These are phyloP conservation scores for Sabatieria punctata DNA, from an alignment of 2,888 invertebrate species.

Conservation along the genomic window DNA sequence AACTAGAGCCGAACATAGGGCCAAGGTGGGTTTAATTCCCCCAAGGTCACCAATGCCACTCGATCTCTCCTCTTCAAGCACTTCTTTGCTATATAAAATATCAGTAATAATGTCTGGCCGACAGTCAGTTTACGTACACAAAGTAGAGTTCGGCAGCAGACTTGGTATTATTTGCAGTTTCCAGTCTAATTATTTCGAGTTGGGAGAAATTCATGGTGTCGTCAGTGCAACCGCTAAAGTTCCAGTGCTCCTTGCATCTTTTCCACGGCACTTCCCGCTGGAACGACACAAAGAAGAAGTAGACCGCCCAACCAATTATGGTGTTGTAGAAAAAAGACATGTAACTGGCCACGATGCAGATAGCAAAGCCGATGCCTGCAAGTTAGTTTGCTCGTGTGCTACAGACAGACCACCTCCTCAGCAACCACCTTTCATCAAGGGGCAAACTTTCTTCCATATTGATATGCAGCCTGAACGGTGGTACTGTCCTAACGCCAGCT, in stretches of 20 bases:
- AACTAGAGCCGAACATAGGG: slow-evolving; percentile 70
- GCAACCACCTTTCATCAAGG: slow-evolving; percentile 58
- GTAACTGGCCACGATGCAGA: slow-evolving; percentile 84
- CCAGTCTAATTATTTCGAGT: too few relatives aligned
- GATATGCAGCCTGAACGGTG: slow-evolving; percentile 77
- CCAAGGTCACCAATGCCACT: slow-evolving; percentile 71
- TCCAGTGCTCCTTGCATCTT: slow-evolving; percentile 67
- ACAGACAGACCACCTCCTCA: neutral
- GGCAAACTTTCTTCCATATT: slow-evolving; percentile 80
- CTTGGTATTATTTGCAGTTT: too few relatives aligned
- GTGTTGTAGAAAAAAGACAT: slow-evolving; percentile 91
- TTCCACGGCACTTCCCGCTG: slow-evolving; percentile 59
- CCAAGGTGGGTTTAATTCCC: slow-evolving; percentile 68
- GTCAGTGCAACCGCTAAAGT: slow-evolving; percentile 50
- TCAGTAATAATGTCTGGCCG: neutral
- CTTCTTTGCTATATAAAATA: slow-evolving; percentile 51
- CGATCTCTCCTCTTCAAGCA: slow-evolving; percentile 64
- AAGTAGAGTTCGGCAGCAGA: too few relatives aligned
- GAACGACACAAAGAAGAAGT: slow-evolving; percentile 68
- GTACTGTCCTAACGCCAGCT: slow-evolving; percentile 79
- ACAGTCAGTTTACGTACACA: neutral
- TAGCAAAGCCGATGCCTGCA: slow-evolving; percentile 81
- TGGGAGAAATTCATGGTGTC: slow-evolving; percentile 39
- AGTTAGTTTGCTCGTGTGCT: slow-evolving; percentile 7
- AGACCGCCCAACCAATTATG: slow-evolving; percentile 86